phyloP scores from a whole-genome alignment of 2,113 vertebrate species.

The Numida meleagris region DNA sequence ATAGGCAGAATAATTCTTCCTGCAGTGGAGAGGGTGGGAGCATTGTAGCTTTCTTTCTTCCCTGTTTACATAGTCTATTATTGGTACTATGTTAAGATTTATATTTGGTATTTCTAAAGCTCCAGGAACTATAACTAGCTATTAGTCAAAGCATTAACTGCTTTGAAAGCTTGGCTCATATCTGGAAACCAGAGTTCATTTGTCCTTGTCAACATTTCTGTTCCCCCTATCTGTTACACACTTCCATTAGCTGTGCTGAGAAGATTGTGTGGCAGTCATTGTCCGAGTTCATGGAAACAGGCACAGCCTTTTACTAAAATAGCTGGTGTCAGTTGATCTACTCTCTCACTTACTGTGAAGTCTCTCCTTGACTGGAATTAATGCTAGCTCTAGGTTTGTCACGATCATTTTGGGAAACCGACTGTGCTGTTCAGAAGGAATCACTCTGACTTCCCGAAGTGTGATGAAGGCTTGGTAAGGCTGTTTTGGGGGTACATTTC shows the following conservation, averaged over 20 bases:
- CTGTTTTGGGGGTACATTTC: background rate
- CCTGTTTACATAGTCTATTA: background rate
- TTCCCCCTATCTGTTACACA: background rate
- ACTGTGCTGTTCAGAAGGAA: background rate
- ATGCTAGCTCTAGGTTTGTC: background rate
- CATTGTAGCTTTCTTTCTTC: background rate
- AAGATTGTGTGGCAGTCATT: background rate
- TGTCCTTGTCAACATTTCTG: background rate
- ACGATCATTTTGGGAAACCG: background rate
- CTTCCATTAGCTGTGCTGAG: background rate
- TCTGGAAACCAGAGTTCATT: slow-evolving; percentile 17
- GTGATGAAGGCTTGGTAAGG: background rate
- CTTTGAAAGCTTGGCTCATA: background rate
- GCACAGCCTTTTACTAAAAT: background rate
- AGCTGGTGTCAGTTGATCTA: background rate
- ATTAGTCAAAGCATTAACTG: background rate
- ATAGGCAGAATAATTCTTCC: background rate
- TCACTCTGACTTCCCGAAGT: background rate
- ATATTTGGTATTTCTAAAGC: background rate
- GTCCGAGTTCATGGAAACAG: background rate
- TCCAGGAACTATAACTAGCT: background rate
- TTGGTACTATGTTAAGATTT: background rate
- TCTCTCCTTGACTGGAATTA: background rate
- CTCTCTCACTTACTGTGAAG: background rate
- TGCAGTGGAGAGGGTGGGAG: background rate